Percentiles rank a stretch among this genome's conserved stretches.
Conservation (phyloP, 1,140 invertebrate genomes). For the Glossosoma conforme region DNA sequence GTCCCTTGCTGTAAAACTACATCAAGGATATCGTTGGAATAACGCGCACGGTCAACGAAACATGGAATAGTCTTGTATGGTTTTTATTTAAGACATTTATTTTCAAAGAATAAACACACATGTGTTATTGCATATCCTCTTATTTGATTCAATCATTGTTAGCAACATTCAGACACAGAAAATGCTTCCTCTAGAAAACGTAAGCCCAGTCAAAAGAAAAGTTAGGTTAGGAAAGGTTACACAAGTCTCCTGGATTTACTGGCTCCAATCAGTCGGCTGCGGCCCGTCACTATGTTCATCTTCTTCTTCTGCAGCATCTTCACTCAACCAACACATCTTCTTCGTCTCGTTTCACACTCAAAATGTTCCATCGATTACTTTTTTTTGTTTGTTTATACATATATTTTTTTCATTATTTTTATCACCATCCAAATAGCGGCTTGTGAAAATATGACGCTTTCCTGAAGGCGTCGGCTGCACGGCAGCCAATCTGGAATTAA, state of each 20-base stretch:
- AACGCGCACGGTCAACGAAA: too few species aligned
- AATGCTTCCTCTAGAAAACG: background rate
- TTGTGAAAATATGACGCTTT: slow-evolving; percentile 14
- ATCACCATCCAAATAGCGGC: slow-evolving; percentile 19
- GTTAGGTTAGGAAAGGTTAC: slow-evolving; percentile 1
- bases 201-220: slow-evolving; percentile 1
- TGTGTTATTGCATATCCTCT: too few species aligned
- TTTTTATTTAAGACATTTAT: too few species aligned
- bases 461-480: slow-evolving; percentile 23
- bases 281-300: too few species aligned
- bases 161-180: too few species aligned
- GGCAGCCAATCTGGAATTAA: slow-evolving; percentile 28
- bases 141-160: too few species aligned
- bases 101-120: too few species aligned
- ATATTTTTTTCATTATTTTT: slow-evolving; percentile 23
- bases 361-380: too few species aligned
- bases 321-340: background rate
- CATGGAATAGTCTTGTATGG: too few species aligned
- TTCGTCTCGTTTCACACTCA: background rate
- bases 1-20: too few species aligned
- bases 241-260: slow-evolving; percentile 21
- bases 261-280: slow-evolving; percentile 27
- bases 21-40: too few species aligned
- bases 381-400: too few species aligned
- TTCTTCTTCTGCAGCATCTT: background rate